Base-by-base conservation (phyloP, 2,113 vertebrate species). In the Microcebus murinus region DNA sequence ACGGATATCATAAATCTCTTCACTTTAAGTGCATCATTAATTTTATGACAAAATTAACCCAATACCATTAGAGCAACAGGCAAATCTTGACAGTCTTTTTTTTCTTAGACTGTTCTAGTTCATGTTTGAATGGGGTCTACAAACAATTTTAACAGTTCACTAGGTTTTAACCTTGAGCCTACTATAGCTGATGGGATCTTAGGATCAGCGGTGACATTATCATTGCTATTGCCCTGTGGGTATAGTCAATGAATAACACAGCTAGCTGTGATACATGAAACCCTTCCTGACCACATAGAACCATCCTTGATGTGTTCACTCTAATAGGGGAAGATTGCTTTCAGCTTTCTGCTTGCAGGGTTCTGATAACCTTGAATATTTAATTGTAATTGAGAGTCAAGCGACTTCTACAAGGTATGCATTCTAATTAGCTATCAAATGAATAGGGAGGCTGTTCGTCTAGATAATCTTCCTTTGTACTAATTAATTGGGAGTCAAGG, bases 341-440 rank as follows among this genome's bases (percentile, higher is more conserved):
- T 90, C 92, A 96, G 95, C 88, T 96, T 90, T 96, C 94, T 70
- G 63, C 94, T 97, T 11, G 36, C 84, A 31, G 27, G 96, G 82
- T 98, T 98, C 98, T 94, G 42, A 71, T 97, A 98, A 98, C 97
- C 98, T 98, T 98, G 97, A 96, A 97, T 96, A 97, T 95, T 98
- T 98, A 98, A 98, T 98, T 98, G 95, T 98, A 98, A 98, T 96
- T 98, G 97, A 97, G 95, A 98, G 96, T 98, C 97, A 98, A 98
- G 97, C 98, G 97, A 98, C 98, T 98, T 98, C 91, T 96, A 94
- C 77, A 48, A 93, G 97, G 97, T 57, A 45, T 85, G 96, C 97
- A 98, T 98, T 98, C 97, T 98, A 98, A 98, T 98, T 97, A 98
- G 93, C 83, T 96, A 92, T 98, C 97, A 97, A 97, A 98, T 97